phyloP scores from a whole-genome alignment of 2,888 invertebrate genomes.

The Artemia sinica region DNA sequence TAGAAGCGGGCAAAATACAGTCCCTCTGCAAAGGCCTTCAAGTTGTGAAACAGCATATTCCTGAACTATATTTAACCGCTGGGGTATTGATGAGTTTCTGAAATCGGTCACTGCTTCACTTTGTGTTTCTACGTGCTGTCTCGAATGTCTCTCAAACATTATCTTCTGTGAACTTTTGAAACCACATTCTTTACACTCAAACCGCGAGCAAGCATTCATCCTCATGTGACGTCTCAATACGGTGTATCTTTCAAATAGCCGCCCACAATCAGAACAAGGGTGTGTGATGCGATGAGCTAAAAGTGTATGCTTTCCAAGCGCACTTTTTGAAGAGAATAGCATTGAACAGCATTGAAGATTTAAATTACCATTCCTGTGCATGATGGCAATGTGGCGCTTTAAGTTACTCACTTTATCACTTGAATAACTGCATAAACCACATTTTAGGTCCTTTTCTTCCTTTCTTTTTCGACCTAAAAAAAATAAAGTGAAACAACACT shows the following conservation, averaged over 20 bases:
- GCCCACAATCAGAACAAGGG: neutral
- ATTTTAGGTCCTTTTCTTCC: neutral
- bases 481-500: too few relatives aligned
- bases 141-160: neutral
- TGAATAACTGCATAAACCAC: neutral
- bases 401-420: neutral
- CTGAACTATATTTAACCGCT: too few relatives aligned
- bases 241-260: neutral
- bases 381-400: neutral
- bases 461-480: too few relatives aligned
- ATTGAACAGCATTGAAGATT: neutral
- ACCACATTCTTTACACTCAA: neutral
- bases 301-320: slow-evolving; percentile 1
- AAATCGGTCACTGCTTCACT: neutral
- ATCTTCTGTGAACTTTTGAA: slow-evolving; percentile 5
- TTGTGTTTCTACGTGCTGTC: neutral
- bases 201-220: neutral
- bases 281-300: slow-evolving; percentile 10
- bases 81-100: too few relatives aligned
- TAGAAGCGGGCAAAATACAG: too few relatives aligned
- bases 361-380: neutral
- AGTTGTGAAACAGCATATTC: too few relatives aligned
- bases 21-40: too few relatives aligned
- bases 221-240: neutral
- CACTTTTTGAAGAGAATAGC: neutral